Evolutionary conservation across 2,113 vertebrate species (phyloP).

Genomic region (Eublepharis macularius): DNA sequence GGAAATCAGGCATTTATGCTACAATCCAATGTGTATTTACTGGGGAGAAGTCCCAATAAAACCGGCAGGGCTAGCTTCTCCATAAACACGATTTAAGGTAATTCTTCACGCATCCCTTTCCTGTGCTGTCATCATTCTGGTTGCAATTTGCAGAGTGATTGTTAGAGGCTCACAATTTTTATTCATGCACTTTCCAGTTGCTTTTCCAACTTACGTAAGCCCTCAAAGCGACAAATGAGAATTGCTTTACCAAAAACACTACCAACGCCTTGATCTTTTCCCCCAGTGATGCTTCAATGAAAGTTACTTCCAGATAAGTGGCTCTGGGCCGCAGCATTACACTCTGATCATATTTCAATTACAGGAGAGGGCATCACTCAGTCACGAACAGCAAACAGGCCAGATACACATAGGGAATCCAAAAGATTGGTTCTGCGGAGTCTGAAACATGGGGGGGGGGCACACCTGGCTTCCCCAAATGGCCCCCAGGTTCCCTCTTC

Average conservation of each 20-base stretch:
- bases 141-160: not conserved
- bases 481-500: not conserved
- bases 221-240: too few species aligned
- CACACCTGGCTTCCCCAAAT: constrained; percentile 11
- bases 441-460: not conserved
- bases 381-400: constrained; percentile 18
- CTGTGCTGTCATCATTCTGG: not conserved
- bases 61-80: not conserved
- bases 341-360: not conserved
- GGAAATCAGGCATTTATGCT: not conserved
- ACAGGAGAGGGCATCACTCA: not conserved
- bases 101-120: not conserved
- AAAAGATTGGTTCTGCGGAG: not conserved
- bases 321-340: not conserved
- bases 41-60: not conserved
- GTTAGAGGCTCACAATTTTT: not conserved
- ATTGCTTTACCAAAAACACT: too few species aligned
- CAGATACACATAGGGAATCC: not conserved
- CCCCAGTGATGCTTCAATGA: not conserved
- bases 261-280: too few species aligned
- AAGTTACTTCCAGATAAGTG: not conserved
- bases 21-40: not conserved
- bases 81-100: not conserved
- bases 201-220: not conserved
- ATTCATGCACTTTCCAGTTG: not conserved